Percentiles rank a stretch among this genome's conserved stretches.
phyloP scores from a whole-genome alignment of 2,797 vertebrate species.

The Tangara arthus region DNA sequence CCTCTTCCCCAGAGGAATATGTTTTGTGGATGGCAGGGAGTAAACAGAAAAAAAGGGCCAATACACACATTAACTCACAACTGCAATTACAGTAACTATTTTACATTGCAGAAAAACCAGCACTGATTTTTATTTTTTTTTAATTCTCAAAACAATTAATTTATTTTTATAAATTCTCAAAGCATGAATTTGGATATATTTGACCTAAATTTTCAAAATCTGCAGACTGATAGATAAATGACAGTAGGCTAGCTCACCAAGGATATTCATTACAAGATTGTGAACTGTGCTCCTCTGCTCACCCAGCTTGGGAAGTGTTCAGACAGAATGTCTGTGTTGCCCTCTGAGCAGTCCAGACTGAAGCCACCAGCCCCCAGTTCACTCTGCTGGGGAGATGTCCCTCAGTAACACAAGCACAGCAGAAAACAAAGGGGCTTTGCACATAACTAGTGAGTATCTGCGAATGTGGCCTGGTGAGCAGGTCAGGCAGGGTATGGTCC shows the following conservation, averaged over 20 bases:
- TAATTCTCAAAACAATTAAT: background rate
- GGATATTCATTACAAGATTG: background rate
- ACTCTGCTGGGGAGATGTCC: background rate
- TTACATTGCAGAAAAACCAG: background rate
- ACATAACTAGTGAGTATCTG: background rate
- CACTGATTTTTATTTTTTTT: background rate
- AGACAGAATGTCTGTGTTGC: background rate
- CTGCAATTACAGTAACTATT: background rate
- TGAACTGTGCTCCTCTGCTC: background rate
- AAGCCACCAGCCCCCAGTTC: background rate
- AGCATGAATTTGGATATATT: background rate
- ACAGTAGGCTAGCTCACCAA: background rate
- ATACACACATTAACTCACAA: background rate
- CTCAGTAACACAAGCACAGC: rapidly evolving
- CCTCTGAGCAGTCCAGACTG: background rate
- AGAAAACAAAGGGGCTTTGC: background rate
- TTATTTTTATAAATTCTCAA: background rate
- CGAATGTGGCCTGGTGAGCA: background rate
- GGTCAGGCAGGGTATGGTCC: rapidly evolving
- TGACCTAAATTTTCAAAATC: background rate
- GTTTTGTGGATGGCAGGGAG: background rate
- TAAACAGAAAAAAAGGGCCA: background rate
- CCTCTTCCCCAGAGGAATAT: background rate
- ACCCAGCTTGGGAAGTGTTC: background rate
- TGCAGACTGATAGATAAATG: background rate